These are phyloP conservation scores for Argentina silus DNA, from an alignment of 2,797 vertebrate species.

Conservation along the genomic window DNA sequence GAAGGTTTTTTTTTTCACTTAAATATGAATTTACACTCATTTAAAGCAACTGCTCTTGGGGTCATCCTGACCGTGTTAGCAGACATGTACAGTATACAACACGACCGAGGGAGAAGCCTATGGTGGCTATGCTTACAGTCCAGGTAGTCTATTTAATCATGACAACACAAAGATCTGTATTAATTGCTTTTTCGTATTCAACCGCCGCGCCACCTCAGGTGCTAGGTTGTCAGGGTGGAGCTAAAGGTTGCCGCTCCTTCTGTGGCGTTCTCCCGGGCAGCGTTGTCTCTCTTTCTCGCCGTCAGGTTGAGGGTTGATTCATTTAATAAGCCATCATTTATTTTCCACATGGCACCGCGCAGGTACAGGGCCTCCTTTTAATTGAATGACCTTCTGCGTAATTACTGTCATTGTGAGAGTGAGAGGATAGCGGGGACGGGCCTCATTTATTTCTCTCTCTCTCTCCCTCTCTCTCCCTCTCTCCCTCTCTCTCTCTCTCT, in stretches of 20 bases:
- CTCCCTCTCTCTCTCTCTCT: neutral
- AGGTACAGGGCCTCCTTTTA: conserved; percentile 64
- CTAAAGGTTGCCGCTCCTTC: conserved; percentile 30
- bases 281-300: neutral
- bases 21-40: too few relatives aligned
- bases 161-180: neutral
- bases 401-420: conserved; percentile 68
- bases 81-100: too few relatives aligned
- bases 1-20: too few relatives aligned
- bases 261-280: neutral
- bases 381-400: conserved; percentile 71
- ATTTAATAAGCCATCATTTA: conserved; percentile 67
- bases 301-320: conserved; percentile 51
- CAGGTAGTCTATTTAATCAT: neutral
- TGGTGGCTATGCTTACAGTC: neutral
- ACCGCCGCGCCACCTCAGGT: neutral
- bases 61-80: too few relatives aligned
- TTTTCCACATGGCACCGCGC: conserved; percentile 44
- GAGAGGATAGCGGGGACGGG: conserved; percentile 36
- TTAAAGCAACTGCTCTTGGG: too few relatives aligned
- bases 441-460: conserved; percentile 1
- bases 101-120: too few relatives aligned
- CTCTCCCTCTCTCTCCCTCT: neutral
- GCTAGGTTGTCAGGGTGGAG: conserved; percentile 1
- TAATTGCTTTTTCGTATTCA: conserved; percentile 17